Evolutionary conservation across 2,888 invertebrate species (phyloP).

Genomic region (Aspidiotus destructor): DNA sequence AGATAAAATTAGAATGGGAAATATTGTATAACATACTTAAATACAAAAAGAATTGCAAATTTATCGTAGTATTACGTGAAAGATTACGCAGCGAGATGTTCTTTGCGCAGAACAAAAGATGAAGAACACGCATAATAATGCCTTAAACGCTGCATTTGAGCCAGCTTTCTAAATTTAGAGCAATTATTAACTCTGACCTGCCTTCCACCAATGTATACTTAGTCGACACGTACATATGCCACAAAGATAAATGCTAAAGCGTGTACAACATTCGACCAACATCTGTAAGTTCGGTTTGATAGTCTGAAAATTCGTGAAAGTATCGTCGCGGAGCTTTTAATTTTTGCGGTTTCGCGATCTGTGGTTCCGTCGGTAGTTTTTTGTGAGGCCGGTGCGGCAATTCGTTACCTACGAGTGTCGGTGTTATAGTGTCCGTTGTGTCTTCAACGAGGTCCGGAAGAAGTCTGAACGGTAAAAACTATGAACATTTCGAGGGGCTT

Average conservation of each 20-base stretch:
- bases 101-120: constrained; percentile 14
- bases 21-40: too few relatives aligned
- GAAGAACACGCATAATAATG: constrained; percentile 19
- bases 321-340: too few relatives aligned
- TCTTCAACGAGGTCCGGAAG: too few relatives aligned
- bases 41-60: constrained; percentile 5
- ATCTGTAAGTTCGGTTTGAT: constrained; percentile 7
- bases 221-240: constrained; percentile 22
- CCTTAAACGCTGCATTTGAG: constrained; percentile 29
- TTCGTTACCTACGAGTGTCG: too few relatives aligned
- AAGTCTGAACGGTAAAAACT: too few relatives aligned
- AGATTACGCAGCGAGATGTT: constrained; percentile 13
- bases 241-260: constrained; percentile 11
- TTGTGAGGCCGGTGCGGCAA: too few relatives aligned
- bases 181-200: constrained; percentile 32
- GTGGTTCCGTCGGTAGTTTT: too few relatives aligned
- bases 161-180: constrained; percentile 31
- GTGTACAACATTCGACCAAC: constrained; percentile 20
- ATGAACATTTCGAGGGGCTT: too few relatives aligned
- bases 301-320: too few relatives aligned
- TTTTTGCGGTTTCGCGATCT: too few relatives aligned
- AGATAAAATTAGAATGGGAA: too few relatives aligned
- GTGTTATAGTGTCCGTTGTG: too few relatives aligned
- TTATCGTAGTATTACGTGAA: not conserved
- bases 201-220: constrained; percentile 27